These are phyloP conservation scores for Halictus rubicundus DNA, from an alignment of 1,140 invertebrate species.

Conservation along the genomic window DNA sequence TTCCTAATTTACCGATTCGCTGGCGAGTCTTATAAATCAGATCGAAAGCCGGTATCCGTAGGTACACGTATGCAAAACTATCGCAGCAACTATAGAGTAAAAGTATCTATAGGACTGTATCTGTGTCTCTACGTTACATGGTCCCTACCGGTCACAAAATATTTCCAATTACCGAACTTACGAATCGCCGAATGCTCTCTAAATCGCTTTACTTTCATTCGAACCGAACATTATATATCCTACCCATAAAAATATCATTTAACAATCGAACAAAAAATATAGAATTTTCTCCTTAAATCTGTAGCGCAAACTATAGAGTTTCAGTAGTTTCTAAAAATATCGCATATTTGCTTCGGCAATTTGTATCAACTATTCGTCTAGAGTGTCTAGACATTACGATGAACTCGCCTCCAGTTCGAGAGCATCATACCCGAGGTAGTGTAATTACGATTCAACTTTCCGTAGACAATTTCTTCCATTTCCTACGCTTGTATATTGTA, in stretches of 20 bases:
- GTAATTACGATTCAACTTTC: constrained; percentile 19
- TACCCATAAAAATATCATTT: constrained; percentile 1
- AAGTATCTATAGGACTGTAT: neutral
- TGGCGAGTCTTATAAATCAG: neutral
- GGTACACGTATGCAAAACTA: constrained; percentile 21
- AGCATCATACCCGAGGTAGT: constrained; percentile 43
- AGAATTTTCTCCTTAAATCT: neutral
- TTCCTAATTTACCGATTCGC: neutral
- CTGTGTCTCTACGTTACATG: neutral
- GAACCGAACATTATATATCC: neutral
- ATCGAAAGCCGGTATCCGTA: neutral
- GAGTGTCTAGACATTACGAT: constrained; percentile 23
- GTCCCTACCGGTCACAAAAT: constrained; percentile 43
- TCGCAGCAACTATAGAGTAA: neutral
- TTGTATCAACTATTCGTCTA: constrained; percentile 19
- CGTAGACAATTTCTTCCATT: neutral
- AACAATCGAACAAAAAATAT: neutral
- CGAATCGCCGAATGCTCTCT: neutral
- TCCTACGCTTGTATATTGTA: neutral
- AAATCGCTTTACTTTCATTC: neutral
- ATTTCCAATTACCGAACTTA: constrained; percentile 19
- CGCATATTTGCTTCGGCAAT: constrained; percentile 9
- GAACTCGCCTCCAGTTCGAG: constrained; percentile 18
- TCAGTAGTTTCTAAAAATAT: constrained; percentile 1
- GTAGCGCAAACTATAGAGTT: constrained; percentile 16